phyloP scores from a whole-genome alignment of 1,140 invertebrate genomes.

The Heterodera carotae region DNA sequence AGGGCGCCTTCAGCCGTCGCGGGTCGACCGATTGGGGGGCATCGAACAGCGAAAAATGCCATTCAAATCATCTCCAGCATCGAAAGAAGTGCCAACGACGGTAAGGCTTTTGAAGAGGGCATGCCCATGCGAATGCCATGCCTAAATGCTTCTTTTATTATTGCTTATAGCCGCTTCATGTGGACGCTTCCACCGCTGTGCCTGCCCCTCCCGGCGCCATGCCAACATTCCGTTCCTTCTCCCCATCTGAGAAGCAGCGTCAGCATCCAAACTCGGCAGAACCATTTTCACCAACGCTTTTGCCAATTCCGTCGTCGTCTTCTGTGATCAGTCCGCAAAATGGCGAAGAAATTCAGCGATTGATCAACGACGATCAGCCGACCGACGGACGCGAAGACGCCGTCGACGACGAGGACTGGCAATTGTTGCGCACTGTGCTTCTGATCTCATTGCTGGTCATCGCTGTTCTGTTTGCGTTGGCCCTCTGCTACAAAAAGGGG shows the following conservation, averaged over 20 bases:
- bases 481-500: slow-evolving; percentile 1
- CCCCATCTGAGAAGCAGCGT: too few species aligned
- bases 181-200: slow-evolving; percentile 1
- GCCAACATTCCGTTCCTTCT: neutral
- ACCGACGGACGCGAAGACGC: neutral
- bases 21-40: neutral
- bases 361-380: neutral
- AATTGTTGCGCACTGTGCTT: slow-evolving; percentile 25
- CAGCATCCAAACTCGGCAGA: neutral
- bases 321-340: neutral
- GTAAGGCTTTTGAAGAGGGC: neutral
- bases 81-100: neutral
- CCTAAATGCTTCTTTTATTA: too few species aligned
- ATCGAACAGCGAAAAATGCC: neutral
- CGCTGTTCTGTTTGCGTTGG: neutral
- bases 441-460: slow-evolving; percentile 14
- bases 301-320: slow-evolving; percentile 10
- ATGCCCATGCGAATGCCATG: neutral
- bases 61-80: neutral
- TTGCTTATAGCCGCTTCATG: too few species aligned
- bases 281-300: neutral
- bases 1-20: neutral
- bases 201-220: neutral
- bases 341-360: neutral
- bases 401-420: slow-evolving; percentile 16